A percentile compares a stretch with the other conserved stretches of the same genome.
phyloP scores from a whole-genome alignment of 2,888 invertebrate genomes.

The Lymantria monacha region DNA sequence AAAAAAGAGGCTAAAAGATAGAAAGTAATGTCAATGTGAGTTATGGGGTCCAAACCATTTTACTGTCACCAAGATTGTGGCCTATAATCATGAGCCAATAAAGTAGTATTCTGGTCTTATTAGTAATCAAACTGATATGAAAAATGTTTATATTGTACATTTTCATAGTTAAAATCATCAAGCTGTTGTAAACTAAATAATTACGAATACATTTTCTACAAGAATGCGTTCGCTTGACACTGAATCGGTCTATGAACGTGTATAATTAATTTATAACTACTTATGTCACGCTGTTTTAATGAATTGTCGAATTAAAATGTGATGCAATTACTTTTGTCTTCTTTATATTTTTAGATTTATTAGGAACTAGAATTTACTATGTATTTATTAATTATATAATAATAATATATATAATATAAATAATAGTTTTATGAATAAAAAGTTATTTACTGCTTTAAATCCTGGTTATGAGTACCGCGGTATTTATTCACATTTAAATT shows the following conservation, averaged over 20 bases:
- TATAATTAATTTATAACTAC: not conserved
- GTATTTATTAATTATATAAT: not conserved
- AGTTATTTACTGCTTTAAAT: not conserved
- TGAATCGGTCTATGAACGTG: not conserved
- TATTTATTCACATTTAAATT: too few relatives aligned
- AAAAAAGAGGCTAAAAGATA: too few relatives aligned
- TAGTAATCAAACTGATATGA: too few relatives aligned
- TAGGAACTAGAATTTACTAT: not conserved
- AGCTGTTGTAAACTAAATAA: too few relatives aligned
- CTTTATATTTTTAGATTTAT: not conserved
- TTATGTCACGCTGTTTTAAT: not conserved
- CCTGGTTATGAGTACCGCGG: not conserved
- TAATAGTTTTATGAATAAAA: not conserved
- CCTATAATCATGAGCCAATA: too few relatives aligned
- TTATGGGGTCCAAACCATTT: too few relatives aligned
- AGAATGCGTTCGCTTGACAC: not conserved
- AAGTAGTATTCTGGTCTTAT: too few relatives aligned
- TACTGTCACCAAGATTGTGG: too few relatives aligned
- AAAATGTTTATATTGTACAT: too few relatives aligned
- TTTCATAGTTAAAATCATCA: too few relatives aligned
- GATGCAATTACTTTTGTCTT: not conserved
- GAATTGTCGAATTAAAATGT: not conserved
- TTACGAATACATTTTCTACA: not conserved
- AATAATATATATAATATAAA: too few relatives aligned
- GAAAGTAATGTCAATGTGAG: too few relatives aligned